Conservation (phyloP, 2,888 invertebrate species). For the Lasius platythorax region DNA sequence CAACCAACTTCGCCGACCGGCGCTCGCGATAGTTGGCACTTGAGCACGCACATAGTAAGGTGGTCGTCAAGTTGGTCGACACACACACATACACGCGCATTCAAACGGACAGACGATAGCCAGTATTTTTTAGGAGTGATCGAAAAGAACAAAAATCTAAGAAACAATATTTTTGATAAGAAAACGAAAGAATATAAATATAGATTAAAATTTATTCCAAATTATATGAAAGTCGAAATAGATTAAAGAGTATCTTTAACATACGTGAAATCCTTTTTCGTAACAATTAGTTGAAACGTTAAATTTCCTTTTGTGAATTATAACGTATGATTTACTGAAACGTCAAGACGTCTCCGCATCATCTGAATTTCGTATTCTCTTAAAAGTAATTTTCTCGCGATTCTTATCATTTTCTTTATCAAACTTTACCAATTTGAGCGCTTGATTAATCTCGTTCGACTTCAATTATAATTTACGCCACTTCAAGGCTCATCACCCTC, state of each 20-base stretch:
- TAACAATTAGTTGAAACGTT: neutral
- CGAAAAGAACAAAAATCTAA: neutral
- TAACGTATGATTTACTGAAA: neutral
- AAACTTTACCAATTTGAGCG: neutral
- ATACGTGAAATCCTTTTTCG: neutral
- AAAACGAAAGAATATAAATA: neutral
- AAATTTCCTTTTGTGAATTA: neutral
- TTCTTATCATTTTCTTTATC: neutral
- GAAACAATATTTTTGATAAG: neutral
- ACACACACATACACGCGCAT: neutral
- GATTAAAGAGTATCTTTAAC: neutral
- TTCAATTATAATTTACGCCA: neutral
- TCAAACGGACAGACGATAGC: neutral
- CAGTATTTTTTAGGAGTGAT: neutral
- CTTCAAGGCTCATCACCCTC: neutral
- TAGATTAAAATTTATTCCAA: neutral
- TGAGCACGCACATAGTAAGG: constrained; percentile 34
- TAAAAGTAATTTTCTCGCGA: neutral
- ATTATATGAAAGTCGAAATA: neutral
- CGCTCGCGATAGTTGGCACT: constrained; percentile 30
- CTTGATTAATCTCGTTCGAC: neutral
- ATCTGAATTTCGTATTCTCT: neutral
- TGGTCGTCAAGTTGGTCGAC: constrained; percentile 11
- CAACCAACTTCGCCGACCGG: constrained; percentile 10
- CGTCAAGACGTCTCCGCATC: neutral